Conservation (phyloP, 2,888 invertebrate species). For the Ethmia dodecea region DNA sequence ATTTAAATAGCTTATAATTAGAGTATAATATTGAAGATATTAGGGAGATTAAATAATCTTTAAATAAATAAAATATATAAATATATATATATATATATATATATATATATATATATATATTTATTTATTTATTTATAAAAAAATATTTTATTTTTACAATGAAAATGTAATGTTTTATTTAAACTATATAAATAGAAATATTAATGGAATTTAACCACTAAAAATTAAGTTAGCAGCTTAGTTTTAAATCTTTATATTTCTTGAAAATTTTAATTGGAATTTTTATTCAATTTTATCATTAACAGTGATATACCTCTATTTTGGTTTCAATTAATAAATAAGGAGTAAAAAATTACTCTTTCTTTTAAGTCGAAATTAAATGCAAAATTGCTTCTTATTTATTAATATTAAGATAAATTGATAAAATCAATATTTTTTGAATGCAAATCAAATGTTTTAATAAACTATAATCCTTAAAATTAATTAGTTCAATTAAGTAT, state of each 20-base stretch:
- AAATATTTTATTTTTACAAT: conserved; percentile 76
- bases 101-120: no score
- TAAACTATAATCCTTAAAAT: conserved; percentile 58
- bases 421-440: conserved; percentile 50
- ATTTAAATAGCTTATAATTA: conserved; percentile 55
- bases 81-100: no score
- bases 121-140: no score
- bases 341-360: conserved; percentile 63
- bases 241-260: conserved; percentile 71
- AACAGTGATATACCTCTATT: conserved; percentile 81
- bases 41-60: conserved; percentile 45
- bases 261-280: conserved; percentile 65
- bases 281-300: conserved; percentile 76
- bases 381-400: conserved; percentile 76
- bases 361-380: conserved; percentile 70
- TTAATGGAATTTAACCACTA: conserved; percentile 69
- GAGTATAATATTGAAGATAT: conserved; percentile 63
- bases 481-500: conserved; percentile 58
- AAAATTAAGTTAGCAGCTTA: conserved; percentile 82
- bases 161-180: conserved; percentile 82
- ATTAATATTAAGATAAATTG: conserved; percentile 53
- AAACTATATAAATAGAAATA: conserved; percentile 80
- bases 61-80: conserved; percentile 38
- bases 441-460: conserved; percentile 59
- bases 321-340: conserved; percentile 78